A percentile compares a stretch with the other conserved stretches of the same genome.
Evolutionary conservation across 2,888 invertebrate genomes (phyloP).

Genomic region (Stenichneumon culpator): DNA sequence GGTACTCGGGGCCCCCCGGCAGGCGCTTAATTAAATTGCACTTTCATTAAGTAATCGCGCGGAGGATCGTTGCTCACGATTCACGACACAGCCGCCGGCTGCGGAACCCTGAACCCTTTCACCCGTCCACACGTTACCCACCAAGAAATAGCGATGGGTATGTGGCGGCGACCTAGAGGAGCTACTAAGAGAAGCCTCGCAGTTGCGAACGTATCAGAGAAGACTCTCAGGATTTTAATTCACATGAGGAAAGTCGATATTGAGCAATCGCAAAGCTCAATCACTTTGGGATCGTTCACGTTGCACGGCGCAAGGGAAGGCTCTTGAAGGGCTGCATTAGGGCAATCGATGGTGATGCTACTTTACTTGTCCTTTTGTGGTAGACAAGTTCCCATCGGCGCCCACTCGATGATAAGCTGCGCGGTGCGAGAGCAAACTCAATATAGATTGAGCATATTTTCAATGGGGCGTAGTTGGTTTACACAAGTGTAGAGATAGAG

Average conservation of each 20-base stretch:
- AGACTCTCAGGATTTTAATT: constrained; percentile 22
- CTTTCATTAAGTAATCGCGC: constrained; percentile 66
- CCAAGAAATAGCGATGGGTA: constrained; percentile 6
- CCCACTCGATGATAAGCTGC: neutral
- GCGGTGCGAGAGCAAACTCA: constrained; percentile 19
- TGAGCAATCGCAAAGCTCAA: neutral
- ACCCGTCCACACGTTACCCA: constrained; percentile 5
- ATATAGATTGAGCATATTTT: constrained; percentile 35
- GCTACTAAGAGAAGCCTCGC: neutral
- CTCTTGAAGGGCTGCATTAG: constrained; percentile 12
- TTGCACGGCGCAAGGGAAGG: constrained; percentile 24
- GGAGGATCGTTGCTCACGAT: constrained; percentile 57
- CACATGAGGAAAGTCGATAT: constrained; percentile 29
- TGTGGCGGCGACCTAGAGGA: neutral
- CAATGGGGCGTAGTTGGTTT: constrained; percentile 27
- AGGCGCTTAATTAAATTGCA: constrained; percentile 66
- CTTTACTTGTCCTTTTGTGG: constrained; percentile 38
- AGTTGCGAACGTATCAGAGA: neutral
- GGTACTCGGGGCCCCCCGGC: neutral
- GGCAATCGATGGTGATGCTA: constrained; percentile 8
- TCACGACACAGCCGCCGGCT: constrained; percentile 19
- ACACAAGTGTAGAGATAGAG: constrained; percentile 7
- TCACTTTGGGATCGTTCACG: constrained; percentile 2
- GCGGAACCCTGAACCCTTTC: neutral
- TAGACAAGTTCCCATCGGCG: constrained; percentile 8